Base-by-base conservation (phyloP, 2,888 invertebrate genomes). In the Aplocera efformata region DNA sequence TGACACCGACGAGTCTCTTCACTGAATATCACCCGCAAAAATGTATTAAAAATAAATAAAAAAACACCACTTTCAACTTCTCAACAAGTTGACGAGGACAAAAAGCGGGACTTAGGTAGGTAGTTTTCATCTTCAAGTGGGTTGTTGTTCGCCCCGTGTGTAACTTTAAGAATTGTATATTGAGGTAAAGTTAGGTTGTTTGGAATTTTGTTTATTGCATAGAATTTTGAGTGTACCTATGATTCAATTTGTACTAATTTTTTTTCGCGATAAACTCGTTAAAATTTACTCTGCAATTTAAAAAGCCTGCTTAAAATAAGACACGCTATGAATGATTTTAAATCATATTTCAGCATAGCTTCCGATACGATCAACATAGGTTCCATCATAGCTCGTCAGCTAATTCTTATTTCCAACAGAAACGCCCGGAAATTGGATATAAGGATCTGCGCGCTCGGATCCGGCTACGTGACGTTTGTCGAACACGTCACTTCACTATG, bases 401-500 rank as follows among this genome's bases (percentile, higher is more conserved):
- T 88, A 86, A 86, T 86, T 85, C 85, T 74, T 76, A 78, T 81
- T 82, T 78, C 76, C 81, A 82, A 85, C 86, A 88, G 86, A 85
- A 88, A 83, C 83, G 74, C 42, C 81, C 80, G 86, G 86, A 88
- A 86, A 86, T 86, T 86, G 84, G 85, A 86, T 85, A 84, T 85
- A 85, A 85, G 86, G 83, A 86, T 86, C 86, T 86, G 78, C 78
- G 78, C 76, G 78, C 74, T 65, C 66, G 77, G 79, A 77, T 82
- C 82, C 85, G 83, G 80, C 79, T 83, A 85, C 86, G 86, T 85
- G 86, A 85, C 86, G 85, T 83, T 83, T 86, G 85, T 84, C 84
- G 82, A 85, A 86, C 83, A 85, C 82, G 84, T 85, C 86, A 85
- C 81, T 78, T 79, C 81, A 85, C 85, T 86, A 84, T 88, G 86